phyloP scores from a whole-genome alignment of 2,888 invertebrate species.

The Syrista parreyssii region DNA sequence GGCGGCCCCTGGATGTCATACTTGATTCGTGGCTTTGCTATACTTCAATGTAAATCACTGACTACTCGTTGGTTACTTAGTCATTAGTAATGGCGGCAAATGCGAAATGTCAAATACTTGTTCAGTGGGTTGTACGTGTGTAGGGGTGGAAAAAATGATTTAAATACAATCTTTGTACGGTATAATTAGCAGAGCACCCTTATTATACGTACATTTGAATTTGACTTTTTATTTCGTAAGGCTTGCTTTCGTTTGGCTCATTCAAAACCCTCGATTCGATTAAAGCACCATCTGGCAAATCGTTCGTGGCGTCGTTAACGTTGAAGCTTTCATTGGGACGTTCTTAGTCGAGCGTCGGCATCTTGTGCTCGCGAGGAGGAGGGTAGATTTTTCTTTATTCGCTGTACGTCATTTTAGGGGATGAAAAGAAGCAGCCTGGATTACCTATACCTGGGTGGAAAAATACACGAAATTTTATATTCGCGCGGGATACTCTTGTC shows the following conservation, averaged over 20 bases:
- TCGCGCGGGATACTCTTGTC: conserved; percentile 18
- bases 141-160: not conserved
- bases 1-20: no score
- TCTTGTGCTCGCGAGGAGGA: not conserved
- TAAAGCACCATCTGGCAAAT: not conserved
- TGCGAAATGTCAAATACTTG: not conserved
- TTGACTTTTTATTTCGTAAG: not conserved
- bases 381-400: not conserved
- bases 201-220: not conserved
- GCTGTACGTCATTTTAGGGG: conserved; percentile 3
- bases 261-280: not conserved
- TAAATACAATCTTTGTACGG: not conserved
- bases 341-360: not conserved
- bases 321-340: not conserved
- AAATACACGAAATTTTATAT: conserved; percentile 40
- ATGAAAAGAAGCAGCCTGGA: conserved; percentile 7
- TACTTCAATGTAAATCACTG: no score
- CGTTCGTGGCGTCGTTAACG: not conserved
- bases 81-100: not conserved
- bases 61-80: no score
- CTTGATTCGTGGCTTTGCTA: no score
- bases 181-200: not conserved
- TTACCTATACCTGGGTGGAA: conserved; percentile 24
- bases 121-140: not conserved
- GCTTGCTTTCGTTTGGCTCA: not conserved